Conservation (phyloP, 2,113 vertebrate species). For the Tiliqua scincoides region DNA sequence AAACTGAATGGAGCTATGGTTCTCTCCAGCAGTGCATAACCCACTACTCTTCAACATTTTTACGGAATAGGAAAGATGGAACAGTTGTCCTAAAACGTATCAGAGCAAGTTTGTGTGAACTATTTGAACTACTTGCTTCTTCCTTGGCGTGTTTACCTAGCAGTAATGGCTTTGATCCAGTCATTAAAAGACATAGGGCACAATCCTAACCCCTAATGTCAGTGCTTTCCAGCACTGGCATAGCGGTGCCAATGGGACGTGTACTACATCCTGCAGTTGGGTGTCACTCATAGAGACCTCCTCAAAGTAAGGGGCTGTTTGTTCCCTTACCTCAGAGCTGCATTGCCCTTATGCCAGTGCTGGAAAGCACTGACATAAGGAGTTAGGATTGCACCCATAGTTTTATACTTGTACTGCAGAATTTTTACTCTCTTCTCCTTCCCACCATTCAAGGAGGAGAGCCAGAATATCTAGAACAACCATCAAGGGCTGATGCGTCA, state of each 20-base stretch:
- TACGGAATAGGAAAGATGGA: not conserved
- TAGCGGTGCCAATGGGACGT: too few relatives aligned
- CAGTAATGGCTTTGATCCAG: not conserved
- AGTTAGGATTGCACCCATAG: too few relatives aligned
- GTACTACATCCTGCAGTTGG: too few relatives aligned
- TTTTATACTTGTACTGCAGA: not conserved
- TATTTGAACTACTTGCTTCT: conserved; percentile 6
- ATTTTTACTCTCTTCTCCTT: not conserved
- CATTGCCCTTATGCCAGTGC: too few relatives aligned
- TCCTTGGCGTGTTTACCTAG: not conserved
- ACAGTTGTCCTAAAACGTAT: not conserved
- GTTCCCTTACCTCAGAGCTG: not conserved
- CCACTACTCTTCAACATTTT: not conserved
- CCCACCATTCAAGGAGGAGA: conserved; percentile 83
- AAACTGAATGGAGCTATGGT: not conserved
- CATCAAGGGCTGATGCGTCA: conserved; percentile 88
- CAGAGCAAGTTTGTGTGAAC: not conserved
- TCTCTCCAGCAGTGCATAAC: not conserved
- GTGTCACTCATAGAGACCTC: too few relatives aligned
- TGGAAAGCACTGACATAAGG: too few relatives aligned
- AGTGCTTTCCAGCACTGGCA: too few relatives aligned
- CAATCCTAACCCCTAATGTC: too few relatives aligned
- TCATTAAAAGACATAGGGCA: not conserved
- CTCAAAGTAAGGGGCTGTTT: too few relatives aligned
- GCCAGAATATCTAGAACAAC: conserved; percentile 96